These are phyloP conservation scores for Enteromius treurensis DNA, from an alignment of 2,797 vertebrate genomes.

Conservation along the genomic window DNA sequence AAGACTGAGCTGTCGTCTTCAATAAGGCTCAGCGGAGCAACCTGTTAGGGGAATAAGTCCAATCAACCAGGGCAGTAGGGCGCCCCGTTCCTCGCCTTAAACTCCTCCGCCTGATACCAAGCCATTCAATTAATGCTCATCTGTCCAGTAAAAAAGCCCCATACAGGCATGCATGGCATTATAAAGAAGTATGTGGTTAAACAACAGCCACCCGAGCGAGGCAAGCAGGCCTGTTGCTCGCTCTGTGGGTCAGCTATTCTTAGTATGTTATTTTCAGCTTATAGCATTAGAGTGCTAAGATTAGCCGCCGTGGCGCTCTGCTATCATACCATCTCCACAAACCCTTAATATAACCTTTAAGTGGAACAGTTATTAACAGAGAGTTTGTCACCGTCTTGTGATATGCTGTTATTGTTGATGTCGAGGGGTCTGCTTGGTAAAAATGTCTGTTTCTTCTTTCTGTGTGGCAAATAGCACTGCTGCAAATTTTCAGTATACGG, in stretches of 20 bases:
- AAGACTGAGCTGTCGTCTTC: slow-evolving; percentile 19
- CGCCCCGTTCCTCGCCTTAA: slow-evolving; percentile 2
- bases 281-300: slow-evolving; percentile 98
- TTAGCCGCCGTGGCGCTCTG: slow-evolving; percentile 88
- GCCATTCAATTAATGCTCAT: slow-evolving; percentile 35
- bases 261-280: slow-evolving; percentile 98
- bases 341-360: slow-evolving; percentile 92
- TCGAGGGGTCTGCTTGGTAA: not conserved
- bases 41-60: slow-evolving; percentile 34
- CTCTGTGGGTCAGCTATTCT: slow-evolving; percentile 99
- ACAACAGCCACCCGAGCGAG: slow-evolving; percentile 36
- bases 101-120: slow-evolving; percentile 31
- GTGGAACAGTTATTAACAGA: slow-evolving; percentile 95
- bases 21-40: slow-evolving; percentile 43
- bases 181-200: slow-evolving; percentile 46
- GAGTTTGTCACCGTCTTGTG: slow-evolving; percentile 85
- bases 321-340: slow-evolving; percentile 96
- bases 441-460: slow-evolving; percentile 4
- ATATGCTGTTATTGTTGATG: slow-evolving; percentile 74
- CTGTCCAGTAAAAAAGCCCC: slow-evolving; percentile 34
- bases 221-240: slow-evolving; percentile 79
- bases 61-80: slow-evolving; percentile 46
- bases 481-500: not conserved
- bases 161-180: slow-evolving; percentile 31
- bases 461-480: not conserved